These are phyloP conservation scores for Otus scops DNA, from an alignment of 2,797 vertebrate genomes.

Conservation along the genomic window DNA sequence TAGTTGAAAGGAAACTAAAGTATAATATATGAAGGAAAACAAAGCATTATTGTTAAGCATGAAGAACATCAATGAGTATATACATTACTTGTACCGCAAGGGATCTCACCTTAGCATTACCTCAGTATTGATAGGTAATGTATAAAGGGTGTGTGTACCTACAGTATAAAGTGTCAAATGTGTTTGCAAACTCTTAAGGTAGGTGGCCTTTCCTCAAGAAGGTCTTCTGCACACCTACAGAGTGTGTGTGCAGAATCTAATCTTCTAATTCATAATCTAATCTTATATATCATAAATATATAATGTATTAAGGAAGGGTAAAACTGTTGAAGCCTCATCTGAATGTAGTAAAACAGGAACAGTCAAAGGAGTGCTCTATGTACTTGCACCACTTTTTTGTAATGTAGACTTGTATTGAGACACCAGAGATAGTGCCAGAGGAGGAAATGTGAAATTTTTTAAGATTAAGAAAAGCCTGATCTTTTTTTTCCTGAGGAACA, in stretches of 20 bases:
- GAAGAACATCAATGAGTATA: not conserved
- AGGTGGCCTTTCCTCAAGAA: not conserved
- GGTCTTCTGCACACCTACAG: not conserved
- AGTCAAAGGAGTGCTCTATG: not conserved
- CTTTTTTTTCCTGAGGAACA: not conserved
- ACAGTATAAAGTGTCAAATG: not conserved
- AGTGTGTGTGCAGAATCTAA: not conserved
- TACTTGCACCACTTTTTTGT: not conserved
- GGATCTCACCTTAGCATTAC: not conserved
- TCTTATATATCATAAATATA: fast-evolving
- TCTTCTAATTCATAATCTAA: not conserved
- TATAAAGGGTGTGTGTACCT: not conserved
- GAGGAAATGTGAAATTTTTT: not conserved
- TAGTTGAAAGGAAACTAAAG: not conserved
- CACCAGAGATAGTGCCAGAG: not conserved
- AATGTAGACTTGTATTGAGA: not conserved
- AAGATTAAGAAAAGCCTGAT: not conserved
- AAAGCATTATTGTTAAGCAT: not conserved
- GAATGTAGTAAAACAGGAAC: not conserved
- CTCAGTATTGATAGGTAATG: not conserved
- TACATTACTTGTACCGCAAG: not conserved
- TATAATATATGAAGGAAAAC: not conserved
- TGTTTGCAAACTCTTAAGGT: not conserved
- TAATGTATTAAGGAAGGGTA: not conserved
- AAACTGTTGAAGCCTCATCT: not conserved